Conservation (phyloP, 2,113 vertebrate species). For the Glaucidium brasilianum region DNA sequence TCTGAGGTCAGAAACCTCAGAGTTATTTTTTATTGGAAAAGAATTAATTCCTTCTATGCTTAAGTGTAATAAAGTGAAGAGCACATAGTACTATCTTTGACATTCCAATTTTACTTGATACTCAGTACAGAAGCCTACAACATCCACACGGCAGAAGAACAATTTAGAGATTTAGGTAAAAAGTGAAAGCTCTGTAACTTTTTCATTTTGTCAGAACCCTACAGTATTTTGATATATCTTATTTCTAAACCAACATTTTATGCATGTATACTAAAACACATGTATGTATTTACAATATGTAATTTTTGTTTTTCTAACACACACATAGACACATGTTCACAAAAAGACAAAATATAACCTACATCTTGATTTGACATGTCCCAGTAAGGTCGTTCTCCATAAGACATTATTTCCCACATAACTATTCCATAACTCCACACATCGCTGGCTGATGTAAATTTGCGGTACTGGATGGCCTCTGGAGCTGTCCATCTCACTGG, state of each 20-base stretch:
- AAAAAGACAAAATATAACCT: conserved; percentile 65
- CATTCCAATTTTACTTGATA: background rate
- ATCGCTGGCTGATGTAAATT: conserved; percentile 97
- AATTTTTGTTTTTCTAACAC: background rate
- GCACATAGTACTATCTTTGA: background rate
- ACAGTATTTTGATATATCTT: background rate
- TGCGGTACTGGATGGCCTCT: conserved; percentile 96
- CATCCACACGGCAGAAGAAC: background rate
- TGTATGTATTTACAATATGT: background rate
- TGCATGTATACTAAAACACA: background rate
- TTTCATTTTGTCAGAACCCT: background rate
- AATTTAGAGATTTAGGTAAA: background rate
- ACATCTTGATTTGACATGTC: conserved; percentile 99
- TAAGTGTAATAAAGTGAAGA: background rate
- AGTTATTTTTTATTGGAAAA: conserved; percentile 3
- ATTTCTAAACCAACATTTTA: background rate
- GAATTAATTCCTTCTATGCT: background rate
- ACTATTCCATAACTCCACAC: conserved; percentile 98
- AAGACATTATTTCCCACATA: conserved; percentile 99
- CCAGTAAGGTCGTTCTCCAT: conserved; percentile 96
- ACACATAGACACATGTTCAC: accelerated
- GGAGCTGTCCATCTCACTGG: conserved; percentile 98
- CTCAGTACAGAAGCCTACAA: background rate
- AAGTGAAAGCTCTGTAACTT: background rate
- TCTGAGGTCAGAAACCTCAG: conserved; percentile 7